Percentiles rank a stretch among this genome's conserved stretches.
phyloP scores from a whole-genome alignment of 2,888 invertebrate species.

The Harpalus rubripes region DNA sequence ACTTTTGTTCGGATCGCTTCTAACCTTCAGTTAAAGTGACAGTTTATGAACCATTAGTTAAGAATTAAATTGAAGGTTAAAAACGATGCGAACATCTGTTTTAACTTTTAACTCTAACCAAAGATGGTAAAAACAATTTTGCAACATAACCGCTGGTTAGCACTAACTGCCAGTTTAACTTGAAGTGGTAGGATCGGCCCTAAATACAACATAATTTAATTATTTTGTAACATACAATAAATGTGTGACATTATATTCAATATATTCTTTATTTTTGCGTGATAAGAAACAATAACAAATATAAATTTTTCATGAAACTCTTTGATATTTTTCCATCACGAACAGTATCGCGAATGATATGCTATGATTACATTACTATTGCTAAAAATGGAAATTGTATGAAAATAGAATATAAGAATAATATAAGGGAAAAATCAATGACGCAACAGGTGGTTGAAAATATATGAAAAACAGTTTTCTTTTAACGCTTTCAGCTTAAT shows the following conservation, averaged over 20 bases:
- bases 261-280: neutral
- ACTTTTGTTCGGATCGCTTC: no score
- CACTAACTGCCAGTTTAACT: no score
- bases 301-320: neutral
- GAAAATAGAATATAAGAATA: conserved; percentile 27
- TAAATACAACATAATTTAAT: no score
- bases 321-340: neutral
- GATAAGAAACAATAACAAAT: neutral
- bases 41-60: no score
- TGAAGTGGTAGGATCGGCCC: no score
- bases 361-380: neutral
- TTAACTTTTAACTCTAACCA: no score
- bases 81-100: no score
- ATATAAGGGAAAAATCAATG: conserved; percentile 10
- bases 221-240: neutral
- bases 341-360: neutral
- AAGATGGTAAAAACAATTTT: no score
- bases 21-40: no score
- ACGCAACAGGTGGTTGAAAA: conserved; percentile 12
- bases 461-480: neutral
- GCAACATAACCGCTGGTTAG: no score
- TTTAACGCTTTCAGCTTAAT: neutral
- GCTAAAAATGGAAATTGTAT: conserved; percentile 24
- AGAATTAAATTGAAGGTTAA: no score
- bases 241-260: neutral